Evolutionary conservation across 2,888 invertebrate genomes (phyloP), one percentile per base, ranked within the genome.

Genomic region (Cosmorhoe ocellata): DNA sequence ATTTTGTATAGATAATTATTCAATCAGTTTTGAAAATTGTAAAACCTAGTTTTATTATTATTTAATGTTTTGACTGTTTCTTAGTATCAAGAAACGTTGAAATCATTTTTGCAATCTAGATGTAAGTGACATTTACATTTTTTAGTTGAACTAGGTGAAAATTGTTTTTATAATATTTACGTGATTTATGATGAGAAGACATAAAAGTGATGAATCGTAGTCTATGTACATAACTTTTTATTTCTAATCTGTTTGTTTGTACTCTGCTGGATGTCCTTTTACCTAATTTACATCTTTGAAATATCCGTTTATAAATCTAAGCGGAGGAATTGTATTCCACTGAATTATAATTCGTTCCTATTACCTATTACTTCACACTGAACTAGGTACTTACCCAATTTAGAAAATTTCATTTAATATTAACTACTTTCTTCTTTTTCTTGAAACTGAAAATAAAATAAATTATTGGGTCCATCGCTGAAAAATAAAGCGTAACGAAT

Each of bases 401-500:
- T n/a, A n/a, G n/a, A n/a, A 34, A 34, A 14, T 22, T 5, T 18
- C 11, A 2, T 36, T 24, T 24, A 7, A 8, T 7, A 11, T 11
- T 5, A 13, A 37, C 36, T 36, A 8, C 11, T 7, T 6, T 37
- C 26, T 26, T 28, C 3, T 10, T 28, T 26, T 37, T 31, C 18
- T 24, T 18, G n/a, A 22, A 30, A 22, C 14, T 28, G 28, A 31
- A 38, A 26, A 33, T 6, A 22, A 36, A 42, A 14, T 14, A 26
- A 32, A 32, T 31, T 1, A 47, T 78, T 79, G 86, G 87, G 87
- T 87, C 87, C 87, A 88, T 62, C 66, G 81, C 81, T 78, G 76
- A 68, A 61, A 74, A 75, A 68, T 68, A 76, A 74, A 82, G 79
- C 76, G 69, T 76, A 82, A 79, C 84, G 85, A 86, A 87, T 82